These are phyloP conservation scores for Sander lucioperca DNA, from an alignment of 2,113 vertebrate species.

Conservation along the genomic window DNA sequence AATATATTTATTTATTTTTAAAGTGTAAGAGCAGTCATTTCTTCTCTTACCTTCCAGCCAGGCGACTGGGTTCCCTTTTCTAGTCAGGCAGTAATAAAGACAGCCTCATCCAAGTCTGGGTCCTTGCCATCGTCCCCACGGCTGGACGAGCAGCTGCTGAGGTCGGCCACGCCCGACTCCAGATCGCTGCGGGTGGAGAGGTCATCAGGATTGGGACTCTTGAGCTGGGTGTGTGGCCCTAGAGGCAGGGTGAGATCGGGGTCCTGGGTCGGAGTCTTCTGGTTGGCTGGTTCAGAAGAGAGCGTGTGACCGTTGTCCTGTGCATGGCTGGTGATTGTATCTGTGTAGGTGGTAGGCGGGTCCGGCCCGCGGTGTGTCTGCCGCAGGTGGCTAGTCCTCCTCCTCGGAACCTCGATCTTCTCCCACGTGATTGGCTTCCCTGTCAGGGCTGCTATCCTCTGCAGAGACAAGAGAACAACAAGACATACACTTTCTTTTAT, in stretches of 20 bases:
- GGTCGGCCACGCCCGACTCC: conserved; percentile 93
- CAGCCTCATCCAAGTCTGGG: conserved; percentile 86
- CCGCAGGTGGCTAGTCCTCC: conserved; percentile 44
- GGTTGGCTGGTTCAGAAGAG: conserved; percentile 73
- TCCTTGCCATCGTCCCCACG: conserved; percentile 89
- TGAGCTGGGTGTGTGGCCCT: conserved; percentile 83
- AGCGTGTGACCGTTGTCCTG: conserved; percentile 83
- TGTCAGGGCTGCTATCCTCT: conserved; percentile 78
- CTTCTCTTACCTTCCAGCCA: neutral
- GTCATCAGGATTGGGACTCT: conserved; percentile 88
- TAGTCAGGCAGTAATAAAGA: conserved; percentile 82
- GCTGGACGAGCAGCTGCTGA: conserved; percentile 92
- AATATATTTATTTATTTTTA: neutral
- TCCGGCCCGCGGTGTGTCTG: conserved; percentile 58
- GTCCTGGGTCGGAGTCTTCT: conserved; percentile 81
- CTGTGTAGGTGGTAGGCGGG: conserved; percentile 51
- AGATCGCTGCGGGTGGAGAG: conserved; percentile 90
- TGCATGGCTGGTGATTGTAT: conserved; percentile 76
- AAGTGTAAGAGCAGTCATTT: neutral
- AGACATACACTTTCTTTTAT: neutral
- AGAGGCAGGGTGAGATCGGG: conserved; percentile 84
- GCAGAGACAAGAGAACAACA: neutral
- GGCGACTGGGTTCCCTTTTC: neutral
- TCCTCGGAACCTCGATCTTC: conserved; percentile 61
- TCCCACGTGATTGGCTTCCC: conserved; percentile 64